phyloP scores from a whole-genome alignment of 2,113 vertebrate genomes.

The Cricetomys ansorgei region DNA sequence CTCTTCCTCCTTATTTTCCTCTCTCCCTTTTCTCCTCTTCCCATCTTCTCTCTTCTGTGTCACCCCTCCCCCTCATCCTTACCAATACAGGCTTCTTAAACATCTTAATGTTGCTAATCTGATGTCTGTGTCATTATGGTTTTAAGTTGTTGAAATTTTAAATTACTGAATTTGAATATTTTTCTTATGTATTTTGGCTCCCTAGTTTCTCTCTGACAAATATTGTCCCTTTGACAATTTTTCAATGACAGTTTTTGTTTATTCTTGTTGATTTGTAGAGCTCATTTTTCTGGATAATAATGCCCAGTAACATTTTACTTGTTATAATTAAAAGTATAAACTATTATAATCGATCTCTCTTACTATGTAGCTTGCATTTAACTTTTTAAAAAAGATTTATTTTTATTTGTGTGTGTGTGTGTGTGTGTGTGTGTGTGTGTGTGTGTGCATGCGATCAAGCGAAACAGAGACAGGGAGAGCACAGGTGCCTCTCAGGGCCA shows the following conservation, averaged over 20 bases:
- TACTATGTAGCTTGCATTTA: not conserved
- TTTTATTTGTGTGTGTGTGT: not conserved
- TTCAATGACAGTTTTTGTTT: not conserved
- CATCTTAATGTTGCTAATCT: not conserved
- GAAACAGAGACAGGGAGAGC: too few relatives aligned
- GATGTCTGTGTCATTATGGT: not conserved
- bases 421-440: too few relatives aligned
- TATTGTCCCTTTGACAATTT: not conserved
- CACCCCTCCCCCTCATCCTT: not conserved
- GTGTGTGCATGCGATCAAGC: too few relatives aligned
- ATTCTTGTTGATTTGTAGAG: constrained; percentile 19
- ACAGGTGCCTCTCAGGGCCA: not conserved
- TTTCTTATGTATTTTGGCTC: not conserved
- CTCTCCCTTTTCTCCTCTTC: not conserved
- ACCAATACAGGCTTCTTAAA: not conserved
- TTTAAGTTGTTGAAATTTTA: not conserved
- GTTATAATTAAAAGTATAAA: not conserved
- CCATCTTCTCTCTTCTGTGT: not conserved
- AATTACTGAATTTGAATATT: not conserved
- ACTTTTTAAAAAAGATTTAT: not conserved
- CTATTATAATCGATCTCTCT: constrained; percentile 28
- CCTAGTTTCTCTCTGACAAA: constrained; percentile 18
- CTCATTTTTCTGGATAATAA: constrained; percentile 9
- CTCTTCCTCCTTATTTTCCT: not conserved
- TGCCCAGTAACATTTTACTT: not conserved